A percentile compares a stretch with the other conserved stretches of the same genome.
Evolutionary conservation across 2,797 vertebrate genomes (phyloP).

Genomic region (Tamandua tetradactyla): DNA sequence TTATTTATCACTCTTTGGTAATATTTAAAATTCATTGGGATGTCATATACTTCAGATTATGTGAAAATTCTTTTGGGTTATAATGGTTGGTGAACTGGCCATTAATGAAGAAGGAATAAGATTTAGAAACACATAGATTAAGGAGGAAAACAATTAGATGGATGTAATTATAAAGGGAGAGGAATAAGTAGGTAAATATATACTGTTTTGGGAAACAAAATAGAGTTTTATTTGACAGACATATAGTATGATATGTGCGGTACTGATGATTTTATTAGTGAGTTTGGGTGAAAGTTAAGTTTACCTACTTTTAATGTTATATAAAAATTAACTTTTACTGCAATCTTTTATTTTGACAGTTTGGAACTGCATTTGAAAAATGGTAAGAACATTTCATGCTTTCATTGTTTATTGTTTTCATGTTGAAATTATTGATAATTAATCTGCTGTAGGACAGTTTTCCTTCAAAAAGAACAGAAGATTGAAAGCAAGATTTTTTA

Average conservation of each 20-base stretch:
- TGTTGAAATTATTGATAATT: conserved; percentile 14
- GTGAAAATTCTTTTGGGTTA: background rate
- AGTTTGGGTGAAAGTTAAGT: conserved; percentile 30
- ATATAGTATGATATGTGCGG: background rate
- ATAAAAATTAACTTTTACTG: conserved; percentile 58
- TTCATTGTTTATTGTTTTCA: conserved; percentile 19
- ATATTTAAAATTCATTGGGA: background rate
- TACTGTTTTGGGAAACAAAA: background rate
- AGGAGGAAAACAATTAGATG: background rate
- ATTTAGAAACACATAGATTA: conserved; percentile 4
- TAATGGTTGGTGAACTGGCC: background rate
- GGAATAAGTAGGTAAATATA: background rate
- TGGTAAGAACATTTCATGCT: conserved; percentile 67
- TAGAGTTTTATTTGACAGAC: background rate
- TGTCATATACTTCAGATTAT: background rate
- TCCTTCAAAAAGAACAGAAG: conserved; percentile 32
- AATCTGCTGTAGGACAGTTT: background rate
- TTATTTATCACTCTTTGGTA: background rate
- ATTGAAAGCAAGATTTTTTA: background rate
- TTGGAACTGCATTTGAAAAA: conserved; percentile 72
- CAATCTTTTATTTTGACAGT: conserved; percentile 72
- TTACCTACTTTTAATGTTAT: background rate
- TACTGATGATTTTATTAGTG: background rate
- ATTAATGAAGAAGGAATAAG: background rate
- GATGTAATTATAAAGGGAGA: background rate